Base-by-base conservation (phyloP, 2,113 vertebrate genomes). In the Trachemys scripta region DNA sequence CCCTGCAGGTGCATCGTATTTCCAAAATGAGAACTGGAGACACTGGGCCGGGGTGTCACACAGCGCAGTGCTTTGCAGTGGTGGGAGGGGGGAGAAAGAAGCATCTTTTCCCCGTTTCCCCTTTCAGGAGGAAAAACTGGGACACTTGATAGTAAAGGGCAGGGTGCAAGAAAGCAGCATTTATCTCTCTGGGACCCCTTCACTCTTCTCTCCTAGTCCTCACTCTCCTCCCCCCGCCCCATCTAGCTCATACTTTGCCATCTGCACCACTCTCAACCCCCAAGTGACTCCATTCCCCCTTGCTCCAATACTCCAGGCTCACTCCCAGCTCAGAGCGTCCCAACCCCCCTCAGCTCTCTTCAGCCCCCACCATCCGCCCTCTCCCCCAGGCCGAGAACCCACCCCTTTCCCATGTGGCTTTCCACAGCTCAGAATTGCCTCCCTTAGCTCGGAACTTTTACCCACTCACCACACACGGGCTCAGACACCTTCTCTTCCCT, bases 81-180 rank as follows among this genome's bases (percentile, higher is more conserved):
- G 31, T 31, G 31, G 59, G 31, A 65, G 27, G 25, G 12, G 59
- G 59, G 35, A 65, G 80, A 57, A 62, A 65, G 38, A 51, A 27
- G 10, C 53, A 8, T 0, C 51, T 22, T 51, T 79, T 65, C 62
- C 45, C 42, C 42, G 27, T 0, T 9, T 6, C n/a, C 53, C 16
- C 31, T 20, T 16, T 51, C 82, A 89, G 78, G 35, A 45, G 0
- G 0, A 76, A n/a, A 76, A 72, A 45, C 0, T 42, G 62, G 57
- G 42, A 42, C 13, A 2, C 7, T 10, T 35, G 35, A 75, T 54
- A 45, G 38, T 2, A 56, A 38, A 91, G 51, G n/a, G 86, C 88
- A 51, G 50, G 45, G 45, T 9, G 87, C 80, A 1, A 54, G 53
- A 83, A 88, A 38, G 10, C 47, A 54, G 11, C 1, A n/a, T 20